phyloP scores from a whole-genome alignment of 53 echinoderm and acorn worm species.

The Actinopyga echinites region DNA sequence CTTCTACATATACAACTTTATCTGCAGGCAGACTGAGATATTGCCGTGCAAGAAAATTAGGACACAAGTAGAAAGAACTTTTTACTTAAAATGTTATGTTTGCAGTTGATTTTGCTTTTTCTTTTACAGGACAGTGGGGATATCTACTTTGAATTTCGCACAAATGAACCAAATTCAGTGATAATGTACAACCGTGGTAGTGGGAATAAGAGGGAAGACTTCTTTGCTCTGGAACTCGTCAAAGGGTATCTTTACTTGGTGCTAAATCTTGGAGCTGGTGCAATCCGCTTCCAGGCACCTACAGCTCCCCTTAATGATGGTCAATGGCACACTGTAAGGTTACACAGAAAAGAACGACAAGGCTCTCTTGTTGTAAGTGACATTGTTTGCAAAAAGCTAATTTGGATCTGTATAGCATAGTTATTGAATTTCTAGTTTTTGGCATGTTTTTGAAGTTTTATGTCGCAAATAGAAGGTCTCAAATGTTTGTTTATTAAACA shows the following conservation, averaged over 20 bases:
- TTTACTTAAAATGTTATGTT: no score
- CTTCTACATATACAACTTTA: no score
- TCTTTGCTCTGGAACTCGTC: slow-evolving; percentile 92
- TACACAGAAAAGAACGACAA: slow-evolving; percentile 55
- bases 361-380: slow-evolving; percentile 25
- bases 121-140: slow-evolving; percentile 64
- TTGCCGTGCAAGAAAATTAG: no score
- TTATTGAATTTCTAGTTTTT: background rate
- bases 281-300: slow-evolving; percentile 66
- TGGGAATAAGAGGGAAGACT: slow-evolving; percentile 51
- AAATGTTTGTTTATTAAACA: background rate
- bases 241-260: slow-evolving; percentile 84
- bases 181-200: slow-evolving; percentile 94
- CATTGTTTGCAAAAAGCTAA: no score
- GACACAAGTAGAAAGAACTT: no score
- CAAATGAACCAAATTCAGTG: slow-evolving; percentile 85
- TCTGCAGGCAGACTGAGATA: no score
- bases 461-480: background rate
- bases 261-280: slow-evolving; percentile 88
- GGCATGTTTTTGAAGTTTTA: background rate
- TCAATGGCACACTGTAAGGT: slow-evolving; percentile 77
- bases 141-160: slow-evolving; percentile 82
- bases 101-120: no score
- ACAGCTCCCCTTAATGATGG: slow-evolving; percentile 79
- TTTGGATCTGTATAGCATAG: no score